Percentiles rank a stretch among this genome's conserved stretches.
Evolutionary conservation across 2,113 vertebrate species (phyloP).

Genomic region (Platanista minor): DNA sequence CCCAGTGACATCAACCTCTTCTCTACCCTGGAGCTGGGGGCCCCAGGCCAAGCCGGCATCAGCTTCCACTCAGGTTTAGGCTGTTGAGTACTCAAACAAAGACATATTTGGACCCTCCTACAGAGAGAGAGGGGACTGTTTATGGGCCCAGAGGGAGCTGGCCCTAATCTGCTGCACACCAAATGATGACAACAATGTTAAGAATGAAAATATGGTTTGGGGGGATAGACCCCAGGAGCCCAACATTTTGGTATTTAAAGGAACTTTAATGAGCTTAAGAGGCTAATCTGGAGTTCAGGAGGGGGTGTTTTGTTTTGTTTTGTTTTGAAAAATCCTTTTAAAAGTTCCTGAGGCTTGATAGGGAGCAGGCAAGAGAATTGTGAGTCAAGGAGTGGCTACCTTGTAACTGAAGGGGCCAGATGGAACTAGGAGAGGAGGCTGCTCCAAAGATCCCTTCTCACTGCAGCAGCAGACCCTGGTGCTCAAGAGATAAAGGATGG

Average conservation of each 20-base stretch:
- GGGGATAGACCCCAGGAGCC: conserved; percentile 66
- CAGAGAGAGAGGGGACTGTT: neutral
- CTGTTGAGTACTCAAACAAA: conserved; percentile 46
- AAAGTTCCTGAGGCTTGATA: conserved; percentile 50
- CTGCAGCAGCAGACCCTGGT: neutral
- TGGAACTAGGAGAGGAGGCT: neutral
- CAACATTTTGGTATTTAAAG: conserved; percentile 71
- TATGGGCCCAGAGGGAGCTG: conserved; percentile 24
- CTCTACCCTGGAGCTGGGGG: neutral
- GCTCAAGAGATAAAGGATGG: neutral
- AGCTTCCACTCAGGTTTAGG: neutral
- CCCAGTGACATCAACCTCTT: neutral
- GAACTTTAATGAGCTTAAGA: conserved; percentile 74
- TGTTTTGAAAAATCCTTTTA: conserved; percentile 73
- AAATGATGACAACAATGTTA: conserved; percentile 59
- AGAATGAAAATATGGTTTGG: conserved; percentile 67
- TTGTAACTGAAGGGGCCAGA: neutral
- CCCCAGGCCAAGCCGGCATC: neutral
- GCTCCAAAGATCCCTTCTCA: neutral
- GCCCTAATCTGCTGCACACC: conserved; percentile 54
- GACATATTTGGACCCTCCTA: conserved; percentile 27
- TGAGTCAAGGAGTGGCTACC: neutral
- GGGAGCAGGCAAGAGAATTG: neutral
- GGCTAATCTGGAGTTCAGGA: conserved; percentile 69
- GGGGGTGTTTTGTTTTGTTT: conserved; percentile 71